A percentile compares a stretch with the other conserved stretches of the same genome.
phyloP scores from a whole-genome alignment of 1,140 invertebrate genomes.

The Riptortus pedestris region DNA sequence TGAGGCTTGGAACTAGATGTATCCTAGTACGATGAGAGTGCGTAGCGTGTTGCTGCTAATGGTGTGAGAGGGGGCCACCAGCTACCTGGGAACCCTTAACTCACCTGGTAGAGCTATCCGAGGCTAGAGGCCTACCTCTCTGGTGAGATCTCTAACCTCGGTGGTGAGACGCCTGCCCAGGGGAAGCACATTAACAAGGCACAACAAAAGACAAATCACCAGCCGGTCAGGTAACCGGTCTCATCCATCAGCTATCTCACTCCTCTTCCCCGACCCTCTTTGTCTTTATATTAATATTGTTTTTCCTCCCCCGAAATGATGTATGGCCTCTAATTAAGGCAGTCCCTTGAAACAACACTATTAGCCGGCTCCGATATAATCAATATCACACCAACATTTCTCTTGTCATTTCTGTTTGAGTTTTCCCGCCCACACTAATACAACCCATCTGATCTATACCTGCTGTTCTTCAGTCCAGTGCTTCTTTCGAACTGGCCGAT shows the following conservation, averaged over 20 bases:
- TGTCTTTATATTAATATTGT: constrained; percentile 1
- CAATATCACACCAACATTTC: constrained; percentile 8
- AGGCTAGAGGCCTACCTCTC: not conserved
- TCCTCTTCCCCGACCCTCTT: too few relatives aligned
- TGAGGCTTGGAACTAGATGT: too few relatives aligned
- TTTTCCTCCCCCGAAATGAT: constrained; percentile 1
- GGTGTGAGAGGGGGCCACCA: too few relatives aligned
- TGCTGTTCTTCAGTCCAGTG: too few relatives aligned
- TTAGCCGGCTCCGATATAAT: constrained; percentile 2
- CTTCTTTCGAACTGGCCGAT: too few relatives aligned
- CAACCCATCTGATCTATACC: too few relatives aligned
- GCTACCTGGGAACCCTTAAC: too few relatives aligned
- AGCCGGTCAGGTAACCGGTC: not conserved
- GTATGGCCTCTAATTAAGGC: not conserved
- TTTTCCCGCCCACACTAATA: too few relatives aligned
- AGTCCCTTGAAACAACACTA: constrained; percentile 8
- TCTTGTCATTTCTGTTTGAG: too few relatives aligned
- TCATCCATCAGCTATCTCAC: constrained; percentile 9
- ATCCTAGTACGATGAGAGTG: too few relatives aligned
- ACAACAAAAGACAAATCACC: constrained; percentile 9
- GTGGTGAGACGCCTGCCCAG: not conserved
- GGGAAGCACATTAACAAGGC: not conserved
- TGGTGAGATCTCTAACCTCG: not conserved
- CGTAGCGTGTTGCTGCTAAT: too few relatives aligned
- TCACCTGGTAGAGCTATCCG: not conserved